Evolutionary conservation across 2,888 invertebrate species (phyloP), one percentile per base, ranked within the genome.

Genomic region (Orthonychiurus folsomi): DNA sequence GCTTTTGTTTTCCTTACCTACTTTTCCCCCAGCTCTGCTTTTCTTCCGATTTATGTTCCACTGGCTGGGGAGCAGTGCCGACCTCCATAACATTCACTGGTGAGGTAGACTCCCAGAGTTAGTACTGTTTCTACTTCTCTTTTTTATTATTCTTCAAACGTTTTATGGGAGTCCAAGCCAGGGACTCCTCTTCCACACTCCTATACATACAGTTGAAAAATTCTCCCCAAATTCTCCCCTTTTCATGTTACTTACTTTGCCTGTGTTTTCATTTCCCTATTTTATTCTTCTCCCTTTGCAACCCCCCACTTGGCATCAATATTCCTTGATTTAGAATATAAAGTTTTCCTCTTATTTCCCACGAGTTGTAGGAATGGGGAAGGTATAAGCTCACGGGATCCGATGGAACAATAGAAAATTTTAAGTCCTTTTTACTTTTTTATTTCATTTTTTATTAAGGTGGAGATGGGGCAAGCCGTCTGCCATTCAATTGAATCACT

Each of bases 81-180:
- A n/a, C n/a, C n/a, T n/a, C n/a, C n/a, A n/a, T n/a, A n/a, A n/a
- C n/a, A n/a, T n/a, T n/a, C n/a, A n/a, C n/a, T n/a, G n/a, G n/a
- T n/a, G n/a, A n/a, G n/a, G n/a, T n/a, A n/a, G n/a, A n/a, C n/a
- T n/a, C n/a, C n/a, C n/a, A n/a, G n/a, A n/a, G 5, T 15, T 25
- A 57, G 15, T 37, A 37, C 56, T 23, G 24, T 23, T 56, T 23
- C 56, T 56, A n/a, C 56, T 56, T 5, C 50, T 63, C 64, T 65
- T 59, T 66, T 67, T 69, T 69, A 69, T 67, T 67, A 69, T 69
- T 69, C 69, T 65, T 66, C 64, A 67, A 69, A 67, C 69, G 69
- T 69, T 69, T 69, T 69, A 69, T 69, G 66, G 48, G 62, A 66
- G 66, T 66, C 64, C 67, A 69, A 61, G 65, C 56, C 60, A 67